Conservation (phyloP, 1,140 invertebrate genomes). For the Apis laboriosa region DNA sequence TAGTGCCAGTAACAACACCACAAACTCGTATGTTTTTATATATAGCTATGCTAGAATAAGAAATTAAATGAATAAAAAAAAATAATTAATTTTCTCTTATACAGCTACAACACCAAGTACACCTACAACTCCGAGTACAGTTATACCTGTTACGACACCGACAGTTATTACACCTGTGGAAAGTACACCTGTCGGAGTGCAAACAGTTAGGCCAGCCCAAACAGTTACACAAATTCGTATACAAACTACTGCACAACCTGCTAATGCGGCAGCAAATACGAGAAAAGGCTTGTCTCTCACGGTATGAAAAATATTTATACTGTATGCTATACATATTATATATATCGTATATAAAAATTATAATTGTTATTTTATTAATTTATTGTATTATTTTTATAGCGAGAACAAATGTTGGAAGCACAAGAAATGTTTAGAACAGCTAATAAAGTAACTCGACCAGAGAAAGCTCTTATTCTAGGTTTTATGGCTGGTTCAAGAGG, state of each 20-base stretch:
- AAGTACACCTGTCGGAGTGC: constrained; percentile 73
- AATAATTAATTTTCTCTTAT: constrained; percentile 17
- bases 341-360: background rate
- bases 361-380: constrained; percentile 33
- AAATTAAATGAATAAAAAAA: background rate
- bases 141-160: constrained; percentile 71
- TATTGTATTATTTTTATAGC: constrained; percentile 81
- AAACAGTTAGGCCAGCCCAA: constrained; percentile 79
- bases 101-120: constrained; percentile 73
- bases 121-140: constrained; percentile 70
- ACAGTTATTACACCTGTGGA: constrained; percentile 73
- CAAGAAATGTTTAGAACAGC: constrained; percentile 98
- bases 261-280: constrained; percentile 81
- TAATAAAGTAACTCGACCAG: constrained; percentile 96
- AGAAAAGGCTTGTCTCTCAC: constrained; percentile 90
- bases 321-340: background rate
- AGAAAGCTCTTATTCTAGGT: constrained; percentile 97
- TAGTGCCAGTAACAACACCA: constrained; percentile 64
- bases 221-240: constrained; percentile 83
- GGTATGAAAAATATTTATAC: constrained; percentile 79
- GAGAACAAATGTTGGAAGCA: constrained; percentile 97
- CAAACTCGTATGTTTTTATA: constrained; percentile 68
- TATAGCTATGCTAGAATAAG: background rate
- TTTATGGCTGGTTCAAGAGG: constrained; percentile 98
- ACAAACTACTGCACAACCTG: constrained; percentile 79